phyloP scores from a whole-genome alignment of 2,113 vertebrate genomes.

The Mormyrus iriodes region DNA sequence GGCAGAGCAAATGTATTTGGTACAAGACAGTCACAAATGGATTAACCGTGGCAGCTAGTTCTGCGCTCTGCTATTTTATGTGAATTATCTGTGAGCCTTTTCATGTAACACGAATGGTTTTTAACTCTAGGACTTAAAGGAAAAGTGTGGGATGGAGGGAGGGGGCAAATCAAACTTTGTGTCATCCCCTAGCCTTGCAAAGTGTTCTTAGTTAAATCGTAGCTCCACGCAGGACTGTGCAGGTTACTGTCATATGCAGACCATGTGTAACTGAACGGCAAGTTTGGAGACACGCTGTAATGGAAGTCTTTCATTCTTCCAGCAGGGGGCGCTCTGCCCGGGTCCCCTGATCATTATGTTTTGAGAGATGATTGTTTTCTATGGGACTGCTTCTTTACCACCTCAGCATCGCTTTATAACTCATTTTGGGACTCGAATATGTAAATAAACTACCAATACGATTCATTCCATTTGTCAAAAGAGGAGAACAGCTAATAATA shows the following conservation, averaged over 20 bases:
- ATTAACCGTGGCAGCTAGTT: slow-evolving; percentile 49
- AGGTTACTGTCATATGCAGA: slow-evolving; percentile 36
- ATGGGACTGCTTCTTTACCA: slow-evolving; percentile 51
- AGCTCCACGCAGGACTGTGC: slow-evolving; percentile 41
- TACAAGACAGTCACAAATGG: slow-evolving; percentile 46
- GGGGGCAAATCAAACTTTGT: slow-evolving; percentile 25
- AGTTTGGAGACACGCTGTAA: slow-evolving; percentile 36
- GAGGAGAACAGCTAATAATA: slow-evolving; percentile 74
- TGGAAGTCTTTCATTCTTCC: slow-evolving; percentile 39
- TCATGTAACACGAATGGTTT: slow-evolving; percentile 49
- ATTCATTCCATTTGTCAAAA: slow-evolving; percentile 79
- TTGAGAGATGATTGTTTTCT: slow-evolving; percentile 54
- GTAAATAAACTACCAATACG: slow-evolving; percentile 64
- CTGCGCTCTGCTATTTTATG: slow-evolving; percentile 59
- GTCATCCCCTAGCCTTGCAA: slow-evolving; percentile 39
- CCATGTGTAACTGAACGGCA: slow-evolving; percentile 37
- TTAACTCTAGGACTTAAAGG: slow-evolving; percentile 36
- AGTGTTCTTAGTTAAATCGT: slow-evolving; percentile 33
- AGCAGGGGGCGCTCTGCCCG: slow-evolving; percentile 38
- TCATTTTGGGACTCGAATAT: slow-evolving; percentile 62
- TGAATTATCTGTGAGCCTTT: slow-evolving; percentile 36
- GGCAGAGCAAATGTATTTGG: slow-evolving; percentile 44
- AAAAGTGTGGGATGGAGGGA: not conserved
- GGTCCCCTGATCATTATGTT: slow-evolving; percentile 48
- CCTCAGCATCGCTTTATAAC: slow-evolving; percentile 52